These are phyloP conservation scores for Ctenosaura bakeri DNA, from an alignment of 2,797 vertebrate genomes.

Conservation along the genomic window DNA sequence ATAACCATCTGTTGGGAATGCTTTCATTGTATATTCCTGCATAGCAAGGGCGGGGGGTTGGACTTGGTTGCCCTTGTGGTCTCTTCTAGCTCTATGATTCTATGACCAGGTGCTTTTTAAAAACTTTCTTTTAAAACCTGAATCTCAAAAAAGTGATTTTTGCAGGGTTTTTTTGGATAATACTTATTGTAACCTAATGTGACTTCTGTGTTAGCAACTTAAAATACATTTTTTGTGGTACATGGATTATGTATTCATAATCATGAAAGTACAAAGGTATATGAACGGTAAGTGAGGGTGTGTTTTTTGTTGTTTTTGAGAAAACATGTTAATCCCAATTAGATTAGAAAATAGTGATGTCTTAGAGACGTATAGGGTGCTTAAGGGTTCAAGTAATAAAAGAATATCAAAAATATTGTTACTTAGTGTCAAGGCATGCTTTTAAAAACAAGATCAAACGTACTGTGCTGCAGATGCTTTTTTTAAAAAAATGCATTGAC, in stretches of 20 bases:
- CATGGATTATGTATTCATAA: neutral
- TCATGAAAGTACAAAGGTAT: constrained; percentile 1
- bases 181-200: constrained; percentile 14
- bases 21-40: too few species aligned
- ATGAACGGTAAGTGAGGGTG: neutral
- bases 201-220: constrained; percentile 28
- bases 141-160: constrained; percentile 27
- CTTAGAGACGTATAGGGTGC: neutral
- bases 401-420: constrained; percentile 43
- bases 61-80: too few species aligned
- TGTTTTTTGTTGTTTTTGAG: too few species aligned
- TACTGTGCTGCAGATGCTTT: constrained; percentile 14
- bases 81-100: too few species aligned
- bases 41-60: too few species aligned
- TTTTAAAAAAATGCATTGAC: constrained; percentile 31
- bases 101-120: too few species aligned
- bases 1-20: too few species aligned
- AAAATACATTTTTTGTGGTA: constrained; percentile 21
- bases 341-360: accelerated
- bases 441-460: constrained; percentile 36
- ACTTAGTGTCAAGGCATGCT: constrained; percentile 34
- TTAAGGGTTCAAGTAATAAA: neutral
- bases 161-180: neutral
- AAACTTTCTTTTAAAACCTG: neutral
- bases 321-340: neutral